Evolutionary conservation across 2,888 invertebrate species (phyloP), one percentile per base, ranked within the genome.

Genomic region (Monochamus alternatus): DNA sequence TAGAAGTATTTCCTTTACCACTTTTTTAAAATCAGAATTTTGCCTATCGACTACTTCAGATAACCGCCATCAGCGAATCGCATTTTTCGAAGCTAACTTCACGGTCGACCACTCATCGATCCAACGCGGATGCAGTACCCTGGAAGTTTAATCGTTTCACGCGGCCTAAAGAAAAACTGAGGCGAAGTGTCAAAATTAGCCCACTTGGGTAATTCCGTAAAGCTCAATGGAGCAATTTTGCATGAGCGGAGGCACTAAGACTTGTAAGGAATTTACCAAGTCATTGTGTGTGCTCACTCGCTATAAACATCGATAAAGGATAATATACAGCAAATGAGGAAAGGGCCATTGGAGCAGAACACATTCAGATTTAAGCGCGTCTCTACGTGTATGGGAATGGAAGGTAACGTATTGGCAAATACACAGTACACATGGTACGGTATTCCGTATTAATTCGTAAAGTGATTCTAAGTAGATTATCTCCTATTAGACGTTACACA

Each of bases 271-370:
- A 79, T 79, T 55, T 79, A 79, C 79, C 68, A 66, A 78, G 73
- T 73, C 78, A 81, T 81, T 81, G 81, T 81, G 79, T 80, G 77
- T 81, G 80, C 77, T 79, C 77, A 80, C 70, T 75, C 78, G 74
- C 72, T 73, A 75, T 78, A 72, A 80, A 78, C 79, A 78, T 81
- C 79, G 81, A 81, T 81, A 81, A 81, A 81, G 79, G 77, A 73
- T 75, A 81, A 73, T 73, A 60, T 66, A 67, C 62, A 62, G 73
- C 73, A 73, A 73, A 81, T 76, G 73, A 77, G 75, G 77, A 75
- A 78, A 80, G 78, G 78, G 76, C 75, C 79, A 80, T 80, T 79
- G 79, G 77, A 80, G 81, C 81, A 81, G 78, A 76, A 67, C 73
- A 73, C 44, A 69, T 74, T 74, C 69, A 58, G 69, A 74, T 74